These are phyloP conservation scores for Hyla sarda DNA, from an alignment of 2,113 vertebrate species.

Conservation along the genomic window DNA sequence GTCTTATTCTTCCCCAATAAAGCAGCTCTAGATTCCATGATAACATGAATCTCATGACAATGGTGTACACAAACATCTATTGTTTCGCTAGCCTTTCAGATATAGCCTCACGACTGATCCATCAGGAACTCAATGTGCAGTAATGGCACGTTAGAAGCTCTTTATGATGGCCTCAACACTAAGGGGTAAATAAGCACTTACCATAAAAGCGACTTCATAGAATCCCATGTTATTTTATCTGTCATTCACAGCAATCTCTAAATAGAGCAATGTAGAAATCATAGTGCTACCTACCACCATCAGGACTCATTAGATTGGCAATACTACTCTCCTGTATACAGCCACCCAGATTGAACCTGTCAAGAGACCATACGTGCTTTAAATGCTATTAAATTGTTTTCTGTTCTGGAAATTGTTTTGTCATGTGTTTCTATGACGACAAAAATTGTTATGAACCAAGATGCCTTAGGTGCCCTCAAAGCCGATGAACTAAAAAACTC, in stretches of 20 bases:
- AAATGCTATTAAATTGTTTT: not conserved
- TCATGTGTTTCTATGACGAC: not conserved
- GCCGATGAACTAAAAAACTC: not conserved
- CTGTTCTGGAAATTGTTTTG: not conserved
- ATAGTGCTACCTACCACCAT: not conserved
- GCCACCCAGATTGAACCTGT: not conserved
- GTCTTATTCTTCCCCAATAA: no score
- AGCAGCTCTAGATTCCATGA: no score
- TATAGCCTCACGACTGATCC: not conserved
- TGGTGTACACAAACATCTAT: not conserved
- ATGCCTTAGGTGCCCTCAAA: not conserved
- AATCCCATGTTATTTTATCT: not conserved
- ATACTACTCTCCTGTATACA: not conserved
- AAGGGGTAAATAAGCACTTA: not conserved
- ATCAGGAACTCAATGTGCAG: not conserved
- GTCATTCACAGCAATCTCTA: not conserved
- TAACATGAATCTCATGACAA: not conserved
- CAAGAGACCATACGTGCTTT: not conserved
- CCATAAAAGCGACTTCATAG: not conserved
- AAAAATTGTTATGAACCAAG: not conserved
- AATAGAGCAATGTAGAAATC: not conserved
- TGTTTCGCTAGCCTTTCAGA: not conserved
- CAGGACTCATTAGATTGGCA: not conserved
- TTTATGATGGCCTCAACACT: not conserved
- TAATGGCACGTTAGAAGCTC: not conserved